Percentiles rank a stretch among this genome's conserved stretches.
These are phyloP conservation scores for Archilochus colubris DNA, from an alignment of 2,113 vertebrate genomes.

Conservation along the genomic window DNA sequence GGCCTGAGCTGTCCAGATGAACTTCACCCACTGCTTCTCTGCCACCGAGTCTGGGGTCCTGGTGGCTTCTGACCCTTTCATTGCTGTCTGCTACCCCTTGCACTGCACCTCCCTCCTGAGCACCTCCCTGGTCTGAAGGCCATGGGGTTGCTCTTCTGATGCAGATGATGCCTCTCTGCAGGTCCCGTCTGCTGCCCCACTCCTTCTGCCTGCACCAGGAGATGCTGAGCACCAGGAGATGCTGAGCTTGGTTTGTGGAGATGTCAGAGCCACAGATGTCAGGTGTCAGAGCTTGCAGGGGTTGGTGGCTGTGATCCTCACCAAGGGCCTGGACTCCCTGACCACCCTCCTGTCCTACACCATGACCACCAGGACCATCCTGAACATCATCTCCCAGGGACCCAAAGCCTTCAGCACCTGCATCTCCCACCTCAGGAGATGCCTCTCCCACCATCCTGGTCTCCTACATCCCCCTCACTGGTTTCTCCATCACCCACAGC, in stretches of 20 bases:
- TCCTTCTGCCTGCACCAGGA: conserved; percentile 68
- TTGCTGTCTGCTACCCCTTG: conserved; percentile 44
- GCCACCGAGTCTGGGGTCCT: conserved; percentile 11
- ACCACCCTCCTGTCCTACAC: conserved; percentile 32
- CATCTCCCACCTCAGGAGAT: conserved; percentile 33
- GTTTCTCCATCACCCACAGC: conserved; percentile 29
- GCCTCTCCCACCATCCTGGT: neutral
- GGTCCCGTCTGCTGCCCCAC: conserved; percentile 16
- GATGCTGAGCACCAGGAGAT: conserved; percentile 47
- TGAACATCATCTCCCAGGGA: neutral
- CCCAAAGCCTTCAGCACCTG: conserved; percentile 18
- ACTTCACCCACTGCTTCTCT: conserved; percentile 53
- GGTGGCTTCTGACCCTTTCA: conserved; percentile 38
- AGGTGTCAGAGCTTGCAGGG: conserved; percentile 25
- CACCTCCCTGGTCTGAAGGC: neutral
- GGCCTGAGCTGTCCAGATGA: conserved; percentile 4
- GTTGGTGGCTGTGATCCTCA: neutral
- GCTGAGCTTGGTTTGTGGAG: conserved; percentile 34
- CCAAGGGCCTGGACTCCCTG: neutral
- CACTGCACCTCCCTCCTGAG: conserved; percentile 7
- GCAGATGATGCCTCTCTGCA: conserved; percentile 34
- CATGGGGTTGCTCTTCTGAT: neutral
- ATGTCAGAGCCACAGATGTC: neutral
- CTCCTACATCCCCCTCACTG: conserved; percentile 27
- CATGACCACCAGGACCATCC: conserved; percentile 26